These are phyloP conservation scores for Pardosa pseudoannulata DNA, from an alignment of 2,888 invertebrate genomes.

Conservation along the genomic window DNA sequence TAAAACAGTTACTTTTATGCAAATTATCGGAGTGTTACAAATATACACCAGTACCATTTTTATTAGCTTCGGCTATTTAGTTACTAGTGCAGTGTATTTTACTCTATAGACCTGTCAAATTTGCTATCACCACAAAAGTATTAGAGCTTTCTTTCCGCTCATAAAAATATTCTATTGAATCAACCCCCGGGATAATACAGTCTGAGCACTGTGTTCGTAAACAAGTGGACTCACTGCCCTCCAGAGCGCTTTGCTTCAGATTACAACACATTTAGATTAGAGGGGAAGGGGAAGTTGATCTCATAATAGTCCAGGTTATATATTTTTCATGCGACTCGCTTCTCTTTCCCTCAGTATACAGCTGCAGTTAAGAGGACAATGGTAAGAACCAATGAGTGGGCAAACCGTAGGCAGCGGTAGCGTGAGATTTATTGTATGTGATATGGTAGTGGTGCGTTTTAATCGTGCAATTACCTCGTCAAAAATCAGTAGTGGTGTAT, in stretches of 20 bases:
- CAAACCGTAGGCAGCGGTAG: constrained; percentile 38
- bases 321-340: constrained; percentile 58
- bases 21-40: neutral
- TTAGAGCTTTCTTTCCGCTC: constrained; percentile 29
- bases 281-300: neutral
- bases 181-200: constrained; percentile 34
- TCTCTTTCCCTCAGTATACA: constrained; percentile 26
- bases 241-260: constrained; percentile 35
- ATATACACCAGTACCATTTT: neutral
- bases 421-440: constrained; percentile 39
- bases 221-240: constrained; percentile 46
- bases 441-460: constrained; percentile 29
- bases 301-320: constrained; percentile 51
- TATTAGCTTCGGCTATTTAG: neutral
- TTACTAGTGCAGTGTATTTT: neutral
- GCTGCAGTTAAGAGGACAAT: constrained; percentile 45
- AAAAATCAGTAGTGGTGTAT: neutral
- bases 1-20: neutral
- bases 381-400: constrained; percentile 36
- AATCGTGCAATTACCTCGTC: constrained; percentile 34
- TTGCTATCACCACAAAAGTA: constrained; percentile 46
- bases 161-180: constrained; percentile 59
- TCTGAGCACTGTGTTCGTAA: constrained; percentile 48
- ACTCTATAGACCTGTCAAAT: constrained; percentile 16
- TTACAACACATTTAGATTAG: constrained; percentile 71